Base-by-base conservation (phyloP, 1,140 invertebrate species). In the Drosophila obscura region DNA sequence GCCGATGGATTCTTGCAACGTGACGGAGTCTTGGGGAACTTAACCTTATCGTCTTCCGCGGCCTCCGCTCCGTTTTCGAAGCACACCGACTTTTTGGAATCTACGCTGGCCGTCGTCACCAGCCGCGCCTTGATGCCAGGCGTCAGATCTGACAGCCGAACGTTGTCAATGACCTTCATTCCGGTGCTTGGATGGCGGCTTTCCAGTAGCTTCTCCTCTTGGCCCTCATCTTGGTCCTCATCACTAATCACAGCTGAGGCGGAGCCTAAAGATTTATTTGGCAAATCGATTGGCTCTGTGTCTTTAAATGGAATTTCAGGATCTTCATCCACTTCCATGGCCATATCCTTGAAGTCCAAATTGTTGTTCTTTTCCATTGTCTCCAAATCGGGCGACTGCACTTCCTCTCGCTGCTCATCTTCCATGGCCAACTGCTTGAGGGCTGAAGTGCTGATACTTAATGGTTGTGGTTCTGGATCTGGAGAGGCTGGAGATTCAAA, bases 11-110 rank as follows among this genome's bases (percentile, higher is more conserved):
- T 35, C 6, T 51, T 77, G 1, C 60, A n/a, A 1, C 82, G 80
- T 1, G 49, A 61, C 31, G 88, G 88, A 5, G 88, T 90, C 63
- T 88, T 90, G 1, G 88, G 88, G 50, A 68, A 90, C 8, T 39
- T 73, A 1, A 11, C 41, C 26, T 90, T 90, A 0, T 24, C 48
- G 6, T 13, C 22, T 2, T 77, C 55, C 0, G 59, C 56, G 39
- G 45, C 49, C 26, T 49, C 48, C 1, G 7, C 4, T 13, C 5
- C 19, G 19, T n/a, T 49, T 16, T 26, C 52, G 3, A 90, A 90
- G 13, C 24, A 43, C 0, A 90, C 83, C 1, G 46, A 31, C 46
- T 65, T 79, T n/a, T 51, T 77, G n/a, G 11, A 15, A 5, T 65
- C 59, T 1, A 9, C 11, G 2, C 28, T 5, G 7, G n/a, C 45